These are phyloP conservation scores for Archilochus colubris DNA, from an alignment of 2,113 vertebrate species.

Conservation along the genomic window DNA sequence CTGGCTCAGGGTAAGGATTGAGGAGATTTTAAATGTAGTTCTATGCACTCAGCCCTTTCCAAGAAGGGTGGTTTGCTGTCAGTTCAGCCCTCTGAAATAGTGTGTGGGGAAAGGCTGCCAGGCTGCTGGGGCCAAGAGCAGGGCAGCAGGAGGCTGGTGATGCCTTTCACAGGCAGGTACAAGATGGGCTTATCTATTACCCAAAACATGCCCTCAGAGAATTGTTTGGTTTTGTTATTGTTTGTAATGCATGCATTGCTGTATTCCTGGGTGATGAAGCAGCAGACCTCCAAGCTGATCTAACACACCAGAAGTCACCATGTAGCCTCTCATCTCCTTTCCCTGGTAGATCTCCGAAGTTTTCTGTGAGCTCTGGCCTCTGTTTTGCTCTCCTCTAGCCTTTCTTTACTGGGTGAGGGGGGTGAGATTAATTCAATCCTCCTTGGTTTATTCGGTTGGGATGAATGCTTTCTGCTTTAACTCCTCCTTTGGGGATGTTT, in stretches of 20 bases:
- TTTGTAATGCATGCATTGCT: background rate
- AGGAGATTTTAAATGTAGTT: background rate
- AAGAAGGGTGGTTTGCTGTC: background rate
- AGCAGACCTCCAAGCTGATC: background rate
- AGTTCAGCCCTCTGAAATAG: background rate
- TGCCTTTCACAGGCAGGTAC: background rate
- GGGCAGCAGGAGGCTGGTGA: background rate
- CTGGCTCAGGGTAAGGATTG: conserved; percentile 1
- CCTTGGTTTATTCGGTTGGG: background rate
- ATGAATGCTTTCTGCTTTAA: background rate
- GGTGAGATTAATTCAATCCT: background rate
- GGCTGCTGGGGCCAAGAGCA: background rate
- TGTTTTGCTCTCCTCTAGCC: background rate
- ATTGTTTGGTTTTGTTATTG: background rate
- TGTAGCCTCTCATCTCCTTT: background rate
- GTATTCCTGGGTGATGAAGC: background rate
- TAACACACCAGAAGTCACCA: background rate
- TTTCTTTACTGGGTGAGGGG: background rate
- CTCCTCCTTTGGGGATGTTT: background rate
- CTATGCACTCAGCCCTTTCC: background rate
- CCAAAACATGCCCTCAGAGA: background rate
- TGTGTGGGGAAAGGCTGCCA: background rate
- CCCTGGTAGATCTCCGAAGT: background rate
- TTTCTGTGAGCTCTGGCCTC: background rate
- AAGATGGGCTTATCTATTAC: background rate